These are phyloP conservation scores for Microtus ochrogaster DNA, from an alignment of 2,113 vertebrate species.

Conservation along the genomic window DNA sequence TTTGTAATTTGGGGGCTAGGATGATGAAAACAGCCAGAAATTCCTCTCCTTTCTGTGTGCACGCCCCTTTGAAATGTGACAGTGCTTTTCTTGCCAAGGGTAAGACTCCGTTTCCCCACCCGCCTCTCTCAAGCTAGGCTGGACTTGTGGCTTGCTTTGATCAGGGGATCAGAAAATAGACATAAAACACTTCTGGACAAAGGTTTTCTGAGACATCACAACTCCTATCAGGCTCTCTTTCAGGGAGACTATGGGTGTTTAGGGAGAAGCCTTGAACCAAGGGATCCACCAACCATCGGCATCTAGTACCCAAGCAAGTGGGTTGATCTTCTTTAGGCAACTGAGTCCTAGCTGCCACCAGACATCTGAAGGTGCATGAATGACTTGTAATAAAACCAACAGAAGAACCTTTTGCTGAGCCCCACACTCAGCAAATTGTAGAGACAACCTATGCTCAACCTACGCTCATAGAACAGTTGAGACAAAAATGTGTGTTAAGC, in stretches of 20 bases:
- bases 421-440: not conserved
- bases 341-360: not conserved
- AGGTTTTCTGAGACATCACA: not conserved
- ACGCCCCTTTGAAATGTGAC: not conserved
- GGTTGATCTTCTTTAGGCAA: not conserved
- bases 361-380: not conserved
- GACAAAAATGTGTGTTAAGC: not conserved
- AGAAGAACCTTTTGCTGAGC: not conserved
- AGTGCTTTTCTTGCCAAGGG: not conserved
- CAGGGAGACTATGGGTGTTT: rapidly evolving
- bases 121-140: not conserved
- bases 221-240: not conserved
- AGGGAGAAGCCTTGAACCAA: not conserved
- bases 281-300: rapidly evolving
- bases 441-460: not conserved
- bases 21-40: not conserved
- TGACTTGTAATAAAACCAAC: not conserved
- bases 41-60: not conserved
- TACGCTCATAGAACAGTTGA: not conserved
- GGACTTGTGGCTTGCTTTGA: not conserved
- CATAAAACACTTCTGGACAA: not conserved
- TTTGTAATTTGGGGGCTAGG: not conserved
- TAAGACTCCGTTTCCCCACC: not conserved
- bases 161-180: not conserved
- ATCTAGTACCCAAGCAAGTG: not conserved